Evolutionary conservation across 2,797 vertebrate genomes (phyloP).

Genomic region (Crenuchus spilurus): DNA sequence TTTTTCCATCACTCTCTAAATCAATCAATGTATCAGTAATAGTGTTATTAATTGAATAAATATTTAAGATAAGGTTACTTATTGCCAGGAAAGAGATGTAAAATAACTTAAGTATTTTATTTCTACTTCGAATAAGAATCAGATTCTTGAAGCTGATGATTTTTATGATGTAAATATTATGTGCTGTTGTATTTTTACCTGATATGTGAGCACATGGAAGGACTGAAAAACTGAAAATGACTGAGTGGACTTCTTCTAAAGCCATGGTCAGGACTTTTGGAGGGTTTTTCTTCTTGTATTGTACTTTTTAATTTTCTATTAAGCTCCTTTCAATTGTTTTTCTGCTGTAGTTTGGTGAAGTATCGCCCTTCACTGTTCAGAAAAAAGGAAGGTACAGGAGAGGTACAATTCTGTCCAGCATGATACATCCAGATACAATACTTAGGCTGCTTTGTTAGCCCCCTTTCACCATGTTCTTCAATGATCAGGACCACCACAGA

Average conservation of each 20-base stretch:
- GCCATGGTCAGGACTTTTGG: background rate
- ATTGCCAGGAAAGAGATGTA: background rate
- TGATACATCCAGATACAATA: too few relatives aligned
- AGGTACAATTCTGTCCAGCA: too few relatives aligned
- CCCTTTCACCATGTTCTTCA: too few relatives aligned
- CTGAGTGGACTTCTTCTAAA: background rate
- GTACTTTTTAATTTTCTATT: background rate
- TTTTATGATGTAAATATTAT: slow-evolving; percentile 52
- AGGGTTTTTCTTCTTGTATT: background rate
- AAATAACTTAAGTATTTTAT: slow-evolving; percentile 20
- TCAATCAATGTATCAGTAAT: slow-evolving; percentile 50
- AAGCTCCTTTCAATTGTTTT: background rate
- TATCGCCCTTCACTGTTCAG: too few relatives aligned
- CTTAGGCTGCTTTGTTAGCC: too few relatives aligned
- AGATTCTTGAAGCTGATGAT: slow-evolving; percentile 18
- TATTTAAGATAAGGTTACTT: slow-evolving; percentile 23
- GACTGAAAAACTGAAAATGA: slow-evolving; percentile 2
- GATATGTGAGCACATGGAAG: slow-evolving; percentile 1
- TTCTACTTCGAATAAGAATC: slow-evolving; percentile 15
- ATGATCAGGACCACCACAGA: too few relatives aligned
- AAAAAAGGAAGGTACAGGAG: too few relatives aligned
- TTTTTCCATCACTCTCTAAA: slow-evolving; percentile 60
- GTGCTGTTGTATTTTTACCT: slow-evolving; percentile 37
- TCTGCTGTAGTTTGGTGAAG: background rate
- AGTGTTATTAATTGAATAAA: slow-evolving; percentile 33